Percentiles rank a stretch among this genome's conserved stretches.
These are phyloP conservation scores for Drosophila pandora DNA, from an alignment of 1,140 invertebrate species.

Conservation along the genomic window DNA sequence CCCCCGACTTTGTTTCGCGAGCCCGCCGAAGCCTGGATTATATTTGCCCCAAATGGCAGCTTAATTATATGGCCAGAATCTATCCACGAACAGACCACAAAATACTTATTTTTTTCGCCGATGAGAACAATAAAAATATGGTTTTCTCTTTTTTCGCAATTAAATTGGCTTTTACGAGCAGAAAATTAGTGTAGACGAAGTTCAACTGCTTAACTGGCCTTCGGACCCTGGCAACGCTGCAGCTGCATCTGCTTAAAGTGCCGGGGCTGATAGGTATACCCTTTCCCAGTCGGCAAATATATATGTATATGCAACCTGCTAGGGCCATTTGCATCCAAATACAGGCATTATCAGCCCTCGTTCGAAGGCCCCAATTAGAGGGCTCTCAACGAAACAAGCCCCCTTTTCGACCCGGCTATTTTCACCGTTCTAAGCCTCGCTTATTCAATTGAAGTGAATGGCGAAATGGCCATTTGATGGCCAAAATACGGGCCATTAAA, in stretches of 20 bases:
- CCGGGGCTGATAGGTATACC: not conserved
- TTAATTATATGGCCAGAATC: conserved; percentile 69
- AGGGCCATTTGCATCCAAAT: conserved; percentile 41
- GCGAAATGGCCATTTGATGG: not conserved
- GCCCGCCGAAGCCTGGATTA: conserved; percentile 57
- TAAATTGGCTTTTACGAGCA: conserved; percentile 74
- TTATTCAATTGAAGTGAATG: conserved; percentile 25
- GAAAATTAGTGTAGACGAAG: conserved; percentile 66
- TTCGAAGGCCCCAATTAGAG: conserved; percentile 48
- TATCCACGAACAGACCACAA: conserved; percentile 36
- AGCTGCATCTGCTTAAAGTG: conserved; percentile 28
- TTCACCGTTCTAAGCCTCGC: conserved; percentile 18
- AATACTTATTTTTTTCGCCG: conserved; percentile 26
- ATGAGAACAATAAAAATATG: conserved; percentile 69
- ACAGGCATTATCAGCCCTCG: conserved; percentile 64
- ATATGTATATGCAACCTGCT: conserved; percentile 23
- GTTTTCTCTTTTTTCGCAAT: conserved; percentile 50
- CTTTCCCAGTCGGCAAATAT: conserved; percentile 3
- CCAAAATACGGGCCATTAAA: conserved; percentile 41
- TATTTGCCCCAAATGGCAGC: conserved; percentile 42
- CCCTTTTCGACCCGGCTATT: conserved; percentile 16
- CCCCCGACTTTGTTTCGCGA: conserved; percentile 2
- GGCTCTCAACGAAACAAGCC: conserved; percentile 13
- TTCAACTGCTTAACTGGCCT: conserved; percentile 23
- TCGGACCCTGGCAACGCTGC: conserved; percentile 25